Conservation (phyloP, 1,140 invertebrate species). For the Caenorhabditis inopinata region DNA sequence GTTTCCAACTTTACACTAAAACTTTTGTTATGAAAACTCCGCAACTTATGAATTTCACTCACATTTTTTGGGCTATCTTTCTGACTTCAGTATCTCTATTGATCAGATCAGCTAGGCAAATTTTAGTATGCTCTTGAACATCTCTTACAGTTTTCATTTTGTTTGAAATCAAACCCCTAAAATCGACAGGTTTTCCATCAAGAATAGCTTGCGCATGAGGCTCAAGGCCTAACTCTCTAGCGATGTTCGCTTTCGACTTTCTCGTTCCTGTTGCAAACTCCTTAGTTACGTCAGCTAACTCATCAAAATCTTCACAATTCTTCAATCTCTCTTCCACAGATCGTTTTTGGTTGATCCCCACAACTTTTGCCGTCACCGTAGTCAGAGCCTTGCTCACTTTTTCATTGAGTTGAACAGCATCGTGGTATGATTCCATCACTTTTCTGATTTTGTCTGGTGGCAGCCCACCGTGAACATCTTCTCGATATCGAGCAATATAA, state of each 20-base stretch:
- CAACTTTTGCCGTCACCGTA: neutral
- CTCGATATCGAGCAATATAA: slow-evolving; percentile 17
- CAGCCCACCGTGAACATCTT: neutral
- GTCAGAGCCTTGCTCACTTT: neutral
- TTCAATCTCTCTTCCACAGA: neutral
- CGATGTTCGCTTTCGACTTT: neutral
- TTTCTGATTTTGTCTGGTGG: slow-evolving; percentile 1
- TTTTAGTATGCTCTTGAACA: slow-evolving; percentile 18
- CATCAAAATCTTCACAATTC: neutral
- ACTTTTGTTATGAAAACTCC: neutral
- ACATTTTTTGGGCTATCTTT: neutral
- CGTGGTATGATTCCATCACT: neutral
- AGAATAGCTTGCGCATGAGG: neutral
- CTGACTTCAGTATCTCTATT: neutral
- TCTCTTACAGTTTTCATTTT: neutral
- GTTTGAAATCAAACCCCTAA: neutral
- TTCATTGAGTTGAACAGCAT: neutral
- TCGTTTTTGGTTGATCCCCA: neutral
- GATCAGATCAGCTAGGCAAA: slow-evolving; percentile 1
- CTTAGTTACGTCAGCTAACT: slow-evolving; percentile 4
- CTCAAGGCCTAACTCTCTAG: slow-evolving; percentile 13
- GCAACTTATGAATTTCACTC: neutral
- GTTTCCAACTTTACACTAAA: neutral
- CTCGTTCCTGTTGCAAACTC: neutral
- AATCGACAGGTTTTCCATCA: neutral